Conservation (phyloP, 2,797 vertebrate genomes). For the Tapera naevia region DNA sequence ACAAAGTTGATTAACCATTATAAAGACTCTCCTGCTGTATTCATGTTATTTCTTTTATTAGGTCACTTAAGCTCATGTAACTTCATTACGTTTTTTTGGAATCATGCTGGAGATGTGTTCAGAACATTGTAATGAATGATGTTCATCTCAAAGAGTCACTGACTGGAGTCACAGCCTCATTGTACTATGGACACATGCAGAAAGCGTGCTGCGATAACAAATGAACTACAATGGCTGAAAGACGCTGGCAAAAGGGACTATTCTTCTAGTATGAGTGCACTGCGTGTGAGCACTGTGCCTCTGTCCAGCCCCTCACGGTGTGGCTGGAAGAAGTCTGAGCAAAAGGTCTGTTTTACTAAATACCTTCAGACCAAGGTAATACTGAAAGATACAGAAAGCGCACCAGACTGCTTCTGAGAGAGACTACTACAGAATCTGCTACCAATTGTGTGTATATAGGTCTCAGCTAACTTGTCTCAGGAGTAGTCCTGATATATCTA, state of each 20-base stretch:
- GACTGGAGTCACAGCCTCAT: neutral
- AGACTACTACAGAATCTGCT: neutral
- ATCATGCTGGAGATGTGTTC: neutral
- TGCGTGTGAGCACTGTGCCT: neutral
- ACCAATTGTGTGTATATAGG: neutral
- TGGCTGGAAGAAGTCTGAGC: neutral
- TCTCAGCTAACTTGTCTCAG: neutral
- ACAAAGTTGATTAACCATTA: neutral
- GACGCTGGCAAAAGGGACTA: neutral
- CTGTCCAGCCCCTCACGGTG: neutral
- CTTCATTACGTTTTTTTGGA: neutral
- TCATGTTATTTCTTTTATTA: neutral
- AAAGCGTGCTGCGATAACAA: neutral
- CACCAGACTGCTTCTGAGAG: neutral
- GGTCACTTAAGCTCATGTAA: neutral
- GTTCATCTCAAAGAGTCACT: neutral
- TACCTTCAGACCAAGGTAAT: neutral
- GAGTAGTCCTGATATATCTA: neutral
- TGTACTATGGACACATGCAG: neutral
- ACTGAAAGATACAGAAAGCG: neutral
- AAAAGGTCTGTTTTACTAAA: neutral
- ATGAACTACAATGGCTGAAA: neutral
- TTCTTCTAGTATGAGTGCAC: rapidly evolving
- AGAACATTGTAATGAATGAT: neutral
- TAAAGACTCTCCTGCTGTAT: neutral